Evolutionary conservation across 2,797 vertebrate species (phyloP).

Genomic region (Chelidonichthys spinosus): DNA sequence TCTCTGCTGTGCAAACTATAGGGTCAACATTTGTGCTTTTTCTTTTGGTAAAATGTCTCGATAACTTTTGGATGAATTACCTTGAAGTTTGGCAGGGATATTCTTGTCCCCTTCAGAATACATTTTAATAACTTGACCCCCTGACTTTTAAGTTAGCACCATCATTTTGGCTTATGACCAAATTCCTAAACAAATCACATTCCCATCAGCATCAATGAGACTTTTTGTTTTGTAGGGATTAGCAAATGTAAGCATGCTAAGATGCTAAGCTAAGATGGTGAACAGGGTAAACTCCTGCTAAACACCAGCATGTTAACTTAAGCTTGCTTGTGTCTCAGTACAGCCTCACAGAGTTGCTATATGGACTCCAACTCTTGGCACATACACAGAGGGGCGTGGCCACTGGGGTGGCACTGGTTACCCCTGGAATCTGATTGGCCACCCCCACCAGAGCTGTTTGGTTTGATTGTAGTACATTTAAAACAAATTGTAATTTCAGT

Average conservation of each 20-base stretch:
- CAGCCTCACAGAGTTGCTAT: rapidly evolving
- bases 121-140: not conserved
- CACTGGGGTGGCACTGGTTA: no score
- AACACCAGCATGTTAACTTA: not conserved
- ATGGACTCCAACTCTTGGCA: not conserved
- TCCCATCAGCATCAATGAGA: not conserved
- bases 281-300: not conserved
- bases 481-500: no score
- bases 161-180: not conserved
- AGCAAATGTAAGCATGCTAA: not conserved
- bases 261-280: not conserved
- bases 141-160: not conserved
- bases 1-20: not conserved
- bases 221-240: not conserved
- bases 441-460: no score
- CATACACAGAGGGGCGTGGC: not conserved
- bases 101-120: not conserved
- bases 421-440: no score
- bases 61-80: not conserved
- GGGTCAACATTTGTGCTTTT: not conserved
- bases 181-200: not conserved
- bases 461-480: no score
- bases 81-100: not conserved
- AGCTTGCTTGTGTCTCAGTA: not conserved
- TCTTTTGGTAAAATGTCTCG: not conserved